Base-by-base conservation (phyloP, 2,888 invertebrate species). In the Melangyna quadrimaculata region DNA sequence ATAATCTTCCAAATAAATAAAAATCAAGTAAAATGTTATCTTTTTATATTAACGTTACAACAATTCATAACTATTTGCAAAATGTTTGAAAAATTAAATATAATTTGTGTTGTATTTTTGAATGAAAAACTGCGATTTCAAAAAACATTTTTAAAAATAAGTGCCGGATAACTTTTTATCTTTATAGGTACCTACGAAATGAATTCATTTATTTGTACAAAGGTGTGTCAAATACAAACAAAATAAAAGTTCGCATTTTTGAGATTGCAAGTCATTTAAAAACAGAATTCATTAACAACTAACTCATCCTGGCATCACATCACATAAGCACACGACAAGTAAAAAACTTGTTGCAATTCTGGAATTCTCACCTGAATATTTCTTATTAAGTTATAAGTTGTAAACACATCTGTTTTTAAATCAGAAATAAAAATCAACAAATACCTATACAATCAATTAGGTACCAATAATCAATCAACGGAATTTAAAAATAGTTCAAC, bases 401-500 rank as follows among this genome's bases (percentile, higher is more conserved):
- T 12, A 35, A 1, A n/a, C 14, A 59, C 63, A 63, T 63, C 63
- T 63, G 63, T 63, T 63, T 63, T 43, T 5, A 63, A 63, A 63
- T 43, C 24, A 43, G 29, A 63, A 63, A 45, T 29, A 43, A 59
- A n/a, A 37, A 14, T 59, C 37, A 59, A 37, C 35, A 57, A 57
- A 51, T 51, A 48, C 10, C 6, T 37, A 35, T n/a, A n/a, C n/a
- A n/a, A n/a, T 27, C 6, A 27, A 1, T 1, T 32, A 32, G 32
- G 32, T 32, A 32, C 14, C 35, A 59, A 59, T 37, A 37, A 43
- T 17, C 43, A 24, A 63, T 63, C 63, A 63, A 17, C 43, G 27
- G 63, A 63, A 63, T 63, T 17, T 43, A 27, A 63, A 63, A 63
- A 63, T 63, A 63, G 27, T 43, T 43, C 63, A 27, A 43, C 40